A percentile compares a stretch with the other conserved stretches of the same genome.
Evolutionary conservation across 2,888 invertebrate genomes (phyloP).

Genomic region (Heliconius hortense): DNA sequence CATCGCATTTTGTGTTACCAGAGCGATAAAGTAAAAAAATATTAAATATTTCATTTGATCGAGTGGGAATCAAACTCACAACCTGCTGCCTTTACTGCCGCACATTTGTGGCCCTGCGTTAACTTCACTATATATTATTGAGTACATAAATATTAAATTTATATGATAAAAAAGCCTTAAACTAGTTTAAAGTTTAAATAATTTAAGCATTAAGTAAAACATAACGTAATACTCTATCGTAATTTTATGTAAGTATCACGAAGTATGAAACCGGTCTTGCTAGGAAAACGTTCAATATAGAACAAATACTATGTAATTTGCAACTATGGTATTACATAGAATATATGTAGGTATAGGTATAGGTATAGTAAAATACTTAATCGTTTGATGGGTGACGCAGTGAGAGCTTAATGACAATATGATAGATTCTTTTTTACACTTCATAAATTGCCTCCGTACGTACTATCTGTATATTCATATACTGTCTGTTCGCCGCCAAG

Average conservation of each 20-base stretch:
- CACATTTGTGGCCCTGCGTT: too few relatives aligned
- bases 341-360: background rate
- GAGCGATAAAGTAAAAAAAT: too few relatives aligned
- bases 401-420: constrained; percentile 1
- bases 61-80: too few relatives aligned
- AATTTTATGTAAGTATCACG: constrained; percentile 21
- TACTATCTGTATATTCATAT: too few relatives aligned
- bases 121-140: background rate
- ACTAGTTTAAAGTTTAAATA: background rate
- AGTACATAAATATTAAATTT: background rate
- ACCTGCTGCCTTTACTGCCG: too few relatives aligned
- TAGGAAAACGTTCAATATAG: constrained; percentile 5
- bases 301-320: background rate
- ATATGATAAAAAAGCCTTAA: background rate
- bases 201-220: background rate
- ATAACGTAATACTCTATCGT: constrained; percentile 13
- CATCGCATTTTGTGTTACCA: too few relatives aligned
- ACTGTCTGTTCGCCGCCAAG: too few relatives aligned
- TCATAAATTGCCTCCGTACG: too few relatives aligned
- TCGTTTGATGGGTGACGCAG: background rate
- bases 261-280: constrained; percentile 4
- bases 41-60: too few relatives aligned
- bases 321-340: background rate
- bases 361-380: background rate
- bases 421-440: too few relatives aligned